These are phyloP conservation scores for Pedionomus torquatus DNA, from an alignment of 2,113 vertebrate species.

Conservation along the genomic window DNA sequence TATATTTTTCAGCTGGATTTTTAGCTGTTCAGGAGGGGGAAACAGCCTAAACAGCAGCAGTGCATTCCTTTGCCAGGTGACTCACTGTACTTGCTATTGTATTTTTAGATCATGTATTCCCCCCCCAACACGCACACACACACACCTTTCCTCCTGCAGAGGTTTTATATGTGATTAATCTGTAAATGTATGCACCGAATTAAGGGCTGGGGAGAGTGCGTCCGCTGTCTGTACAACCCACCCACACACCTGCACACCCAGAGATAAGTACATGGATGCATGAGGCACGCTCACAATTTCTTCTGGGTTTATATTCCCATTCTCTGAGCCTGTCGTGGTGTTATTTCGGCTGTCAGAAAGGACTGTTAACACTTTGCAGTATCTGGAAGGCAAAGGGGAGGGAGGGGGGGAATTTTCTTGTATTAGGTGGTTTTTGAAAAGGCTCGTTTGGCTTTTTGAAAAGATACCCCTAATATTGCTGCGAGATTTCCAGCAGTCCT, in stretches of 20 bases:
- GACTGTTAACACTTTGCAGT: constrained; percentile 40
- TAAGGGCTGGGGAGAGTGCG: background rate
- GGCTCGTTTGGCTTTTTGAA: constrained; percentile 21
- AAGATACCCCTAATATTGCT: constrained; percentile 25
- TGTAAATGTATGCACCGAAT: background rate
- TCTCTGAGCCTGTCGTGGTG: background rate
- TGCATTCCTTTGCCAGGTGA: constrained; percentile 68
- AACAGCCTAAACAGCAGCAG: constrained; percentile 34
- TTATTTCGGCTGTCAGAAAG: background rate
- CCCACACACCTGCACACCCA: background rate
- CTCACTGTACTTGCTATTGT: constrained; percentile 61
- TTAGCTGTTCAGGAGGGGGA: background rate
- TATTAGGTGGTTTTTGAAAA: constrained; percentile 25
- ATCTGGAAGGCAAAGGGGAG: background rate
- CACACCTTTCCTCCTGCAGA: constrained; percentile 13
- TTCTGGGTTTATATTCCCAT: background rate
- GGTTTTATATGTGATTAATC: background rate
- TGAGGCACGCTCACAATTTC: background rate
- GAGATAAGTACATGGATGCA: background rate
- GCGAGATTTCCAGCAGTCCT: constrained; percentile 70
- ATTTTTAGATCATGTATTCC: constrained; percentile 57
- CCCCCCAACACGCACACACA: background rate
- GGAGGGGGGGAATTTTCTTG: background rate
- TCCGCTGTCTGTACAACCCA: background rate
- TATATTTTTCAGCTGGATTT: constrained; percentile 21